phyloP scores from a whole-genome alignment of 1,140 invertebrate species.

The Cardiocondyla obscurior region DNA sequence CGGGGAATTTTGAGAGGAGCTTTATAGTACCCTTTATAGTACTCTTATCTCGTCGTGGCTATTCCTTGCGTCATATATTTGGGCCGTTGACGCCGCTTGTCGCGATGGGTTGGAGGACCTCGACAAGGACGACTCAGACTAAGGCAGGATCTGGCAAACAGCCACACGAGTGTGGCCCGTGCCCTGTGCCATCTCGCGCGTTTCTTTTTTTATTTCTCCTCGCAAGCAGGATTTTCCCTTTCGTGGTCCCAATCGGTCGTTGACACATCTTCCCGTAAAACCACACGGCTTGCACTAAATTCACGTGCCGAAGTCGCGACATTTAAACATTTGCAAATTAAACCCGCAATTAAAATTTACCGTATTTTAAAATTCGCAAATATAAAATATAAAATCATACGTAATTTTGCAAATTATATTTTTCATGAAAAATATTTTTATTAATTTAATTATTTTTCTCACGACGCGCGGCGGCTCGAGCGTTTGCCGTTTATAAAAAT shows the following conservation, averaged over 20 bases:
- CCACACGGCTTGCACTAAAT: not conserved
- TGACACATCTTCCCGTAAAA: not conserved
- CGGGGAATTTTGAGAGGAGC: constrained; percentile 66
- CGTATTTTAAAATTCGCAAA: not conserved
- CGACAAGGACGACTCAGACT: constrained; percentile 76
- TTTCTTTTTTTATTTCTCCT: not conserved
- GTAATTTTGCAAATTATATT: too few species aligned
- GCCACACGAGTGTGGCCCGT: constrained; percentile 14
- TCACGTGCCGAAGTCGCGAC: not conserved
- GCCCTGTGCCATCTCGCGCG: not conserved
- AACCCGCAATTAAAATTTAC: not conserved
- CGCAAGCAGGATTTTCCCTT: constrained; percentile 15
- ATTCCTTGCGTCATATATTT: constrained; percentile 81
- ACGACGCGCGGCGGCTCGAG: too few species aligned
- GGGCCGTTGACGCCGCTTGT: constrained; percentile 76
- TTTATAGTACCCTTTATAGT: constrained; percentile 57
- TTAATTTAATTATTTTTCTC: too few species aligned
- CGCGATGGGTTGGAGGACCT: constrained; percentile 77
- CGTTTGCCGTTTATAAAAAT: not conserved
- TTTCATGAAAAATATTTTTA: too few species aligned
- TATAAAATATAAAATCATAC: too few species aligned
- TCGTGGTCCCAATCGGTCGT: not conserved
- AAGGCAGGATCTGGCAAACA: constrained; percentile 23
- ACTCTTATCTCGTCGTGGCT: constrained; percentile 64
- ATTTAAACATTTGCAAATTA: not conserved